These are phyloP conservation scores for Dynastes maya DNA, from an alignment of 2,888 invertebrate species.

Conservation along the genomic window DNA sequence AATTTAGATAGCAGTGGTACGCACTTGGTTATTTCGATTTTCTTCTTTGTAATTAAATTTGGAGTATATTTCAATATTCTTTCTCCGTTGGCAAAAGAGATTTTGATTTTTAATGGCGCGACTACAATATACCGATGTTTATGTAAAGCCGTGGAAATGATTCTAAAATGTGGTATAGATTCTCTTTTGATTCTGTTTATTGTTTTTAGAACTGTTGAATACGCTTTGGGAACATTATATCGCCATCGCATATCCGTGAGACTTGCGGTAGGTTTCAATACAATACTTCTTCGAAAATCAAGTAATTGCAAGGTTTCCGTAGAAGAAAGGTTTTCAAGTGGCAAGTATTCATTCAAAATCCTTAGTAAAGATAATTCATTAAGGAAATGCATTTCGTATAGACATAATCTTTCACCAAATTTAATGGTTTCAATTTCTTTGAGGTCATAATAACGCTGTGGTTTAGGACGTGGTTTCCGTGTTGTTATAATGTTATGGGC, in stretches of 20 bases:
- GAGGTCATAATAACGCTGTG: slow-evolving; percentile 10
- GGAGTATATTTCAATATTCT: slow-evolving; percentile 38
- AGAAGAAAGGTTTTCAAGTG: slow-evolving; percentile 12
- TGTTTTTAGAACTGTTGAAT: slow-evolving; percentile 28
- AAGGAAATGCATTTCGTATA: slow-evolving; percentile 34
- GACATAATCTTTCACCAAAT: slow-evolving; percentile 24
- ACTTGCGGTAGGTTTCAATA: slow-evolving; percentile 44
- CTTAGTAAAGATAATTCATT: slow-evolving; percentile 39
- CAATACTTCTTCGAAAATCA: slow-evolving; percentile 31
- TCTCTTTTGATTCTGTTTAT: slow-evolving; percentile 31
- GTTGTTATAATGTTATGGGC: neutral
- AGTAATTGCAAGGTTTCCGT: slow-evolving; percentile 40
- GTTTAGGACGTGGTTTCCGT: neutral
- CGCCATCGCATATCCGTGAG: slow-evolving; percentile 36
- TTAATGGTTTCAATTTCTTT: slow-evolving; percentile 35
- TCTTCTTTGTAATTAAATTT: slow-evolving; percentile 43
- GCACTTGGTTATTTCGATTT: slow-evolving; percentile 49
- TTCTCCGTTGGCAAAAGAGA: slow-evolving; percentile 36
- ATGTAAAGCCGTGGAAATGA: slow-evolving; percentile 48
- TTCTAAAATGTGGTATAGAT: slow-evolving; percentile 47
- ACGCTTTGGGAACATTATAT: slow-evolving; percentile 6
- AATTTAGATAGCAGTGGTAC: neutral
- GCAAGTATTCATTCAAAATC: slow-evolving; percentile 17
- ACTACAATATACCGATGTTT: slow-evolving; percentile 44
- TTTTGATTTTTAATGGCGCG: slow-evolving; percentile 24